phyloP scores from a whole-genome alignment of 2,888 invertebrate species.

The Callosobruchus maculatus region DNA sequence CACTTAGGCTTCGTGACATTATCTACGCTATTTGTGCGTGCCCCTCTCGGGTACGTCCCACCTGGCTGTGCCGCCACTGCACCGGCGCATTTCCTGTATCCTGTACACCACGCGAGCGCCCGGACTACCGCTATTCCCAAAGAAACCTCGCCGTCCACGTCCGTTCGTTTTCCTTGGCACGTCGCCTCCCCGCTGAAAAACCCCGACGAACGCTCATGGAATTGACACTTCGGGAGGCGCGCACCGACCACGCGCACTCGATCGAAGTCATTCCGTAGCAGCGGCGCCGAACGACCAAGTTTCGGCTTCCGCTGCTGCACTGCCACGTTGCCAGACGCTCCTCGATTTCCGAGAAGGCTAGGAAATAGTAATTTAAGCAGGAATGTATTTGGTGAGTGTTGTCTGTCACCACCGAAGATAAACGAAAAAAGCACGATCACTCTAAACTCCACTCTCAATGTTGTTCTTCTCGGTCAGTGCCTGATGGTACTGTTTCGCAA shows the following conservation, averaged over 20 bases:
- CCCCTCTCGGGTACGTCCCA: background rate
- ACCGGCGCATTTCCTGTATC: background rate
- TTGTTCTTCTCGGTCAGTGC: no score
- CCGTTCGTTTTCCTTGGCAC: background rate
- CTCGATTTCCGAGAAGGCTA: slow-evolving; percentile 4
- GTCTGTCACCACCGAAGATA: no score
- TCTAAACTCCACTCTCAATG: no score
- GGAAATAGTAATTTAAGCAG: slow-evolving; percentile 2
- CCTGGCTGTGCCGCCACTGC: background rate
- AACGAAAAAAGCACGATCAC: no score
- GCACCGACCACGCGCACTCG: slow-evolving; percentile 35
- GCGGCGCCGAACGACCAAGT: slow-evolving; percentile 6
- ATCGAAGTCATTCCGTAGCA: slow-evolving; percentile 34
- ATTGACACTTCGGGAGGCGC: background rate
- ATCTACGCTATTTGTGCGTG: background rate
- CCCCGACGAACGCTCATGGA: background rate
- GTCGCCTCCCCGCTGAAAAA: background rate
- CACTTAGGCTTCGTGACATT: no score
- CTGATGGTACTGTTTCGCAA: no score
- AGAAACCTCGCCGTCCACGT: background rate
- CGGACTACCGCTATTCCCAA: background rate
- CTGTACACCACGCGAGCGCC: background rate
- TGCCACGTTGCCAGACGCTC: slow-evolving; percentile 18
- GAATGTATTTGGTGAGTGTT: no score
- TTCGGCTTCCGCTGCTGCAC: slow-evolving; percentile 21